Conservation (phyloP, 92 coral and sea anemone genomes). For the Muricea muricata region DNA sequence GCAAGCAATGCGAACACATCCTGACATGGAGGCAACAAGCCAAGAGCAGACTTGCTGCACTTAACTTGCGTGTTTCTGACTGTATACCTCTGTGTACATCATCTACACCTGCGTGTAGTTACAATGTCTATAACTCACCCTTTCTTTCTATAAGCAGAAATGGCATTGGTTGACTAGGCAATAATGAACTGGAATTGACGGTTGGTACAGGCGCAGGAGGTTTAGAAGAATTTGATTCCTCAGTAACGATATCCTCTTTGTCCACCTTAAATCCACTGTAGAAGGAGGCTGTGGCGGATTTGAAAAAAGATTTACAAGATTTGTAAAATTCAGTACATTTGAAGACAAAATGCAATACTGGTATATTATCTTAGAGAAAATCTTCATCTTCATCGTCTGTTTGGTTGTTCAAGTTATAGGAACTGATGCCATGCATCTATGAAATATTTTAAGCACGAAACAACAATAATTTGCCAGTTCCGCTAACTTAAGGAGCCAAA, state of each 20-base stretch:
- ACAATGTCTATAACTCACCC: conserved; percentile 54
- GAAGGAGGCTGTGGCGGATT: conserved; percentile 69
- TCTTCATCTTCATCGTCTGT: too few relatives aligned
- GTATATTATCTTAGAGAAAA: too few relatives aligned
- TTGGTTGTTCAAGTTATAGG: too few relatives aligned
- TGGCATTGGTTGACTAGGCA: conserved; percentile 94
- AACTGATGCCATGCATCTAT: too few relatives aligned
- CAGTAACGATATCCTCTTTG: conserved; percentile 89
- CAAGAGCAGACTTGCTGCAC: too few relatives aligned
- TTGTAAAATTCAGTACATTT: too few relatives aligned
- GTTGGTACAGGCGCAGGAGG: conserved; percentile 79
- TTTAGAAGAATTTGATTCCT: conserved; percentile 55
- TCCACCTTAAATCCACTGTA: conserved; percentile 89
- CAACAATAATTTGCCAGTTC: too few relatives aligned
- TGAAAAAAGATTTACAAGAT: background rate
- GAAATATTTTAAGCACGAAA: too few relatives aligned
- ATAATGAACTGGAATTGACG: conserved; percentile 65
- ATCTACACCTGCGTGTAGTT: background rate
- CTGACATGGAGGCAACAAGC: too few relatives aligned
- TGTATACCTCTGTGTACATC: background rate
- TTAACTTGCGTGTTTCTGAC: conserved; percentile 54
- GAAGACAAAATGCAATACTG: too few relatives aligned
- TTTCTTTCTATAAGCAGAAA: conserved; percentile 89
- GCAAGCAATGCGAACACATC: too few relatives aligned
- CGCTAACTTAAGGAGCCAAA: too few relatives aligned